A percentile compares a stretch with the other conserved stretches of the same genome.
Conservation (phyloP, 2,888 invertebrate genomes). For the Ophion ventricosus region DNA sequence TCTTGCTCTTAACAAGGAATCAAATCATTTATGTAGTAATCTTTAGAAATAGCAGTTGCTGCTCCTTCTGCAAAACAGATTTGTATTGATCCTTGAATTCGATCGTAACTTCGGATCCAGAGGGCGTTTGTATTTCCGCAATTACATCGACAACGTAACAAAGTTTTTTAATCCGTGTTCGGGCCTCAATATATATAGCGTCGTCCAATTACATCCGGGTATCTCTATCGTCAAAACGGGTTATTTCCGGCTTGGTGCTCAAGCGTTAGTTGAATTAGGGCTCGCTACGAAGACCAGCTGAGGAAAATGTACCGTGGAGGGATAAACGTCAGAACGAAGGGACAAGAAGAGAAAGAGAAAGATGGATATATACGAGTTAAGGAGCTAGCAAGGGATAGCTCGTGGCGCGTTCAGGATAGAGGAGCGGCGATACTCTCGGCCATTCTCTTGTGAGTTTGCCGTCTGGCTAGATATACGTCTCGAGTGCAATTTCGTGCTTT, state of each 20-base stretch:
- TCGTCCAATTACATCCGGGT: conserved; percentile 41
- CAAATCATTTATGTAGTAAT: neutral
- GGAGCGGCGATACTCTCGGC: conserved; percentile 62
- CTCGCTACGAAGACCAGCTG: conserved; percentile 27
- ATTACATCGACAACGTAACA: neutral
- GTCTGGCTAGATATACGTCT: conserved; percentile 62
- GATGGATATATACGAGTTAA: conserved; percentile 20
- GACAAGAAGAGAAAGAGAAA: conserved; percentile 1
- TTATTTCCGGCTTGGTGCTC: conserved; percentile 57
- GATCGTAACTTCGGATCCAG: neutral
- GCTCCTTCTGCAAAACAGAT: neutral
- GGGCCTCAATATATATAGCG: neutral
- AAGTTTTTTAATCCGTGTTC: conserved; percentile 19
- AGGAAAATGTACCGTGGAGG: conserved; percentile 29
- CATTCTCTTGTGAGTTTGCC: conserved; percentile 57
- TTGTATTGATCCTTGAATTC: neutral
- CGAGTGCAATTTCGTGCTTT: conserved; percentile 72
- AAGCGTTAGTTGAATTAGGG: conserved; percentile 56
- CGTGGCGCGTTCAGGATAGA: conserved; percentile 32
- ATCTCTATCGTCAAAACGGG: conserved; percentile 39
- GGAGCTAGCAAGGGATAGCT: conserved; percentile 35
- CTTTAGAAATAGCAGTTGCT: neutral
- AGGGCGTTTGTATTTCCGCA: conserved; percentile 1
- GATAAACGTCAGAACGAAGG: conserved; percentile 18
- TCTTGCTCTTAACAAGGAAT: neutral